Percentiles rank a stretch among this genome's conserved stretches.
phyloP scores from a whole-genome alignment of 2,888 invertebrate species.

The Mythimna impura region DNA sequence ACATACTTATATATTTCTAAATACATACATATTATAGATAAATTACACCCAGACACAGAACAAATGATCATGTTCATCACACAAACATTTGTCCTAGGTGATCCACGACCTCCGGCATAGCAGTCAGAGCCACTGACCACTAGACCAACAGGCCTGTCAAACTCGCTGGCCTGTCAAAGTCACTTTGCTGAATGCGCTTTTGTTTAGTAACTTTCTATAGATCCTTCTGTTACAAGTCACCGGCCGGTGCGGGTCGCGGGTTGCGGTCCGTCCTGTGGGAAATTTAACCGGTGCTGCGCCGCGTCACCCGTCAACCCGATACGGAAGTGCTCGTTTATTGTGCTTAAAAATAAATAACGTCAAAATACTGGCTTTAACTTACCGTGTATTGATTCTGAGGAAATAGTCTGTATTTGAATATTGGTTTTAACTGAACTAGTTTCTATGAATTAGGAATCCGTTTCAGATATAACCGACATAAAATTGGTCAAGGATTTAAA shows the following conservation, averaged over 20 bases:
- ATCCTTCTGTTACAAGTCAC: constrained; percentile 63
- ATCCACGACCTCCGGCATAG: too few species aligned
- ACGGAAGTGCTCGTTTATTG: constrained; percentile 59
- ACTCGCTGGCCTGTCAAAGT: too few species aligned
- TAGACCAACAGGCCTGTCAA: too few species aligned
- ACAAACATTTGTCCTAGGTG: too few species aligned
- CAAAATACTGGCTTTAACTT: constrained; percentile 35
- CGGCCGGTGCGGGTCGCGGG: constrained; percentile 45
- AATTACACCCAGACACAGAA: too few species aligned
- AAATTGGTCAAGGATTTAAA: too few species aligned
- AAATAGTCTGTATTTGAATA: background rate
- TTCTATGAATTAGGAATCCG: too few species aligned
- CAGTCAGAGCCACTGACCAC: too few species aligned
- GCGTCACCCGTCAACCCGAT: constrained; percentile 65
- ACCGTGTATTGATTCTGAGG: constrained; percentile 44
- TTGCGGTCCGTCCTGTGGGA: constrained; percentile 70
- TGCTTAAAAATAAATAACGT: constrained; percentile 63
- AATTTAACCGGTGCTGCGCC: constrained; percentile 69
- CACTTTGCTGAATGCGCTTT: constrained; percentile 36
- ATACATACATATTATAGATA: too few species aligned
- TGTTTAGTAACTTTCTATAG: constrained; percentile 64
- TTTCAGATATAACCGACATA: too few species aligned
- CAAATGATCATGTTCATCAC: too few species aligned
- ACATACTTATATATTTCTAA: too few species aligned
- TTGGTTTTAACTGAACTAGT: background rate